Conservation (phyloP, 1,140 invertebrate genomes). For the Solenopsis invicta region DNA sequence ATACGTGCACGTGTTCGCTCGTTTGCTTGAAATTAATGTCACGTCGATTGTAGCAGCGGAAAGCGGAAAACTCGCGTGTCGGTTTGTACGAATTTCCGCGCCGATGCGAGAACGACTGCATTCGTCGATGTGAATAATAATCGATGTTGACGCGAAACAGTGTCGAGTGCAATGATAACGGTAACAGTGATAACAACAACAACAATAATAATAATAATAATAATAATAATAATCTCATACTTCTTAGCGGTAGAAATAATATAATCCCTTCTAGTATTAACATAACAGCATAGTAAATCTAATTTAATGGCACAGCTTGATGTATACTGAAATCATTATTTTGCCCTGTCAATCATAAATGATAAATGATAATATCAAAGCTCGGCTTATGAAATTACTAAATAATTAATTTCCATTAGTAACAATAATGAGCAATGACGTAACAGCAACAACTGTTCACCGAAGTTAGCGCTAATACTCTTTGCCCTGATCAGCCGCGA, state of each 20-base stretch:
- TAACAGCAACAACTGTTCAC: not conserved
- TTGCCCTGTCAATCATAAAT: not conserved
- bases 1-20: not conserved
- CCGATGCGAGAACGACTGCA: not conserved
- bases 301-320: not conserved
- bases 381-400: not conserved
- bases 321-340: not conserved
- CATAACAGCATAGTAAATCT: slow-evolving; percentile 1
- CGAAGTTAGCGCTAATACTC: not conserved
- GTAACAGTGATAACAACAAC: not conserved
- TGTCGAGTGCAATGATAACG: not conserved
- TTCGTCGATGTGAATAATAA: slow-evolving; percentile 36
- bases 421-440: not conserved
- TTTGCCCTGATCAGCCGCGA: not conserved
- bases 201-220: not conserved
- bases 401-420: not conserved
- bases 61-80: slow-evolving; percentile 43
- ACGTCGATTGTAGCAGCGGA: slow-evolving; percentile 9
- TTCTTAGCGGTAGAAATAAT: not conserved
- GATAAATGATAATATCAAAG: not conserved
- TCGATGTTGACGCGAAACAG: slow-evolving; percentile 20
- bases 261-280: not conserved
- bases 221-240: not conserved
- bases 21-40: slow-evolving; percentile 53
- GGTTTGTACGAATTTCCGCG: slow-evolving; percentile 50